These are phyloP conservation scores for Mythimna loreyi DNA, from an alignment of 2,888 invertebrate genomes.

Conservation along the genomic window DNA sequence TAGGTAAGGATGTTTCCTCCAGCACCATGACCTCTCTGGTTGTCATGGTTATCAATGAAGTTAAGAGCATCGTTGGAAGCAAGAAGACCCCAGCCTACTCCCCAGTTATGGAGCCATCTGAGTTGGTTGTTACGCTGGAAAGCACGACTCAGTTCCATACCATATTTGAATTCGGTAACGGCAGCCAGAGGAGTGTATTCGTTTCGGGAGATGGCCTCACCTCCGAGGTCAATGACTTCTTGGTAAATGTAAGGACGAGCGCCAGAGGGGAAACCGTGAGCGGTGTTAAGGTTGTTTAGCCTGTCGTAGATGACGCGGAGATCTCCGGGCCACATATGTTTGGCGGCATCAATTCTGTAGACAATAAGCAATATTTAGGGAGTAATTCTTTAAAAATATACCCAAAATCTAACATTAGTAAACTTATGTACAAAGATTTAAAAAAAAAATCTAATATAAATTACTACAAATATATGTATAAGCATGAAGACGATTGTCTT, in stretches of 20 bases:
- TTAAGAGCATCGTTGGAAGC: conserved; percentile 92
- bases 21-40: conserved; percentile 94
- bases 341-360: conserved; percentile 93
- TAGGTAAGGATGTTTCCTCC: conserved; percentile 92
- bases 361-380: neutral
- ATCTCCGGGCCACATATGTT: conserved; percentile 95
- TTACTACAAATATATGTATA: neutral
- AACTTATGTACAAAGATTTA: too few species aligned
- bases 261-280: conserved; percentile 92
- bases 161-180: conserved; percentile 93
- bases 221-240: conserved; percentile 94
- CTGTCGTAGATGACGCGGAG: conserved; percentile 92
- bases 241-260: conserved; percentile 93
- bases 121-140: conserved; percentile 91
- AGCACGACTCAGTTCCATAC: conserved; percentile 84
- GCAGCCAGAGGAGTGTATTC: conserved; percentile 91
- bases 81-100: conserved; percentile 92
- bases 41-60: conserved; percentile 98
- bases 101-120: conserved; percentile 92
- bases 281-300: conserved; percentile 91
- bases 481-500: conserved; percentile 30
- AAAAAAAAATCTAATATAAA: too few species aligned
- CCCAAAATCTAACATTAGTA: too few species aligned
- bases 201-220: conserved; percentile 84
- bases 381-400: neutral